Evolutionary conservation across 2,797 vertebrate genomes (phyloP), one percentile per base, ranked within the genome.

Genomic region (Coluber constrictor): DNA sequence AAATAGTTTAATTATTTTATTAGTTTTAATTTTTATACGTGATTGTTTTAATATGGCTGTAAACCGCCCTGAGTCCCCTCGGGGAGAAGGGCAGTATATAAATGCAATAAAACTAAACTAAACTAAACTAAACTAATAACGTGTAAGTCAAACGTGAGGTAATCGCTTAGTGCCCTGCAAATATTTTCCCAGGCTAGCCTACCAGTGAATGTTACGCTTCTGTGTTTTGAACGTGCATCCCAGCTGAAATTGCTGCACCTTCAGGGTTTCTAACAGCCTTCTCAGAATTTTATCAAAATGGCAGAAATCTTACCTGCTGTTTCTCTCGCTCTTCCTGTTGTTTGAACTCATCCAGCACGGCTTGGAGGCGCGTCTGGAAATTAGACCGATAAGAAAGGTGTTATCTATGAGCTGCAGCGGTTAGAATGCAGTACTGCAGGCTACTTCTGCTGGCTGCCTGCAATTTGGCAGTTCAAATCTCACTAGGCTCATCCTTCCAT

Each of bases 241-340:
- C 74, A 18, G 18, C 0, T 43, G 43, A 79, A 43, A 23, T 1
- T 43, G 74, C 37, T 43, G 37, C 74, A 4, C 1, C 8, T 9
- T 20, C 32, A 37, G 70, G 16, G 32, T 20, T 70, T 74, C 70
- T 18, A 79, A 79, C 43, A 23, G 1, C 32, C 32, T 29, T 29
- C 5, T 15, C 5, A 9, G n/a, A 27, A 1, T 13, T 13, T 66
- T 9, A 4, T 13, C 87, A 27, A n/a, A 91, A n/a, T 8, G 29
- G 23, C 5, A 13, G 47, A 5, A 5, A 88, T 43, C 97, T 97
- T 95, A 99, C 99, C 98, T 99, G 99, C 96, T 99, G 98, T 97
- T 99, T 99, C 97, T 99, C 99, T 87, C 98, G 96, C 90, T 99
- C 99, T 96, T 99, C 99, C 95, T 99, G 99, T 96, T 99, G 98